phyloP scores from a whole-genome alignment of 2,888 invertebrate species.

The Onthophagus sagittarius region DNA sequence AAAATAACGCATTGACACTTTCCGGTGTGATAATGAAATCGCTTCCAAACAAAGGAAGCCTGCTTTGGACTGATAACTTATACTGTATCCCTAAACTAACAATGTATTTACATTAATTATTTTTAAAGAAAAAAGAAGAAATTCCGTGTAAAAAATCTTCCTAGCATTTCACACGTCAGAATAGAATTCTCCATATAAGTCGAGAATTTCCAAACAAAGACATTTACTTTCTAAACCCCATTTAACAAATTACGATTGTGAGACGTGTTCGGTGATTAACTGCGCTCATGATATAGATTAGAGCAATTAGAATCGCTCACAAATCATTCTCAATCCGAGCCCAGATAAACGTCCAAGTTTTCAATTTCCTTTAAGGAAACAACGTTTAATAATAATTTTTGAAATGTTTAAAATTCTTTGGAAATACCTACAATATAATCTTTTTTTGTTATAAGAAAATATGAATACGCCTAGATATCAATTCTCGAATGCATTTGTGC shows the following conservation, averaged over 20 bases:
- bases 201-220: not conserved
- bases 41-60: too few relatives aligned
- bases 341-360: not conserved
- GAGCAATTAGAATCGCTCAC: not conserved
- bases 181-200: not conserved
- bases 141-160: not conserved
- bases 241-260: not conserved
- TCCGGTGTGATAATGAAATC: too few relatives aligned
- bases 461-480: not conserved
- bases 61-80: too few relatives aligned
- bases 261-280: not conserved
- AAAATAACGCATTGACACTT: too few relatives aligned
- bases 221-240: not conserved
- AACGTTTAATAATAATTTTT: not conserved
- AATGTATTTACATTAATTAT: too few relatives aligned
- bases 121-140: too few relatives aligned
- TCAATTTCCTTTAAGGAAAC: not conserved
- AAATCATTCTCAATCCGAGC: not conserved
- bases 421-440: not conserved
- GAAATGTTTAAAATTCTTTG: not conserved
- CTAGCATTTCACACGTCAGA: not conserved
- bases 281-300: not conserved
- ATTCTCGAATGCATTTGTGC: not conserved
- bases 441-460: not conserved
- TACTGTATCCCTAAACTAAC: too few relatives aligned